Percentiles rank a stretch among this genome's conserved stretches.
These are phyloP conservation scores for Imbricaverruca yamaguchii DNA, from an alignment of 2,888 invertebrate genomes.

Conservation along the genomic window DNA sequence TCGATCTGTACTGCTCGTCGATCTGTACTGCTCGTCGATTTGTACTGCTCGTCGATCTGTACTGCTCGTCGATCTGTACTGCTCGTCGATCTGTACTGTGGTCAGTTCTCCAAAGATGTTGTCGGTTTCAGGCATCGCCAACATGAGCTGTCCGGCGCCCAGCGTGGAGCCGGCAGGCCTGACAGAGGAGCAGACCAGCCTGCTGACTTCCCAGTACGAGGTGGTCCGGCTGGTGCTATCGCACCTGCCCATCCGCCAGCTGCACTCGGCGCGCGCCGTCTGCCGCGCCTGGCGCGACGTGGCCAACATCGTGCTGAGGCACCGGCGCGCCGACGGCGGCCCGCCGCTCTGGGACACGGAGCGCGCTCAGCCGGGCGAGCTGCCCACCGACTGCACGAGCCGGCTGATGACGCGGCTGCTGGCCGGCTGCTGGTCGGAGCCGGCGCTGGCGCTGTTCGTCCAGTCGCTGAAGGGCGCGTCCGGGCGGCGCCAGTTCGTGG, in stretches of 20 bases:
- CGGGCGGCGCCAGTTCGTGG: not conserved
- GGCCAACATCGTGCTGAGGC: slow-evolving; percentile 55
- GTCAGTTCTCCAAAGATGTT: too few species aligned
- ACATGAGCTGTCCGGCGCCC: slow-evolving; percentile 25
- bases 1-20: too few species aligned
- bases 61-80: too few species aligned
- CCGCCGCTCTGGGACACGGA: slow-evolving; percentile 50
- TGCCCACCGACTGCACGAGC: not conserved
- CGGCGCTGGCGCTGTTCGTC: slow-evolving; percentile 1
- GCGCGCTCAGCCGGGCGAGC: slow-evolving; percentile 51
- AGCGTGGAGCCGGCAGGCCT: slow-evolving; percentile 4
- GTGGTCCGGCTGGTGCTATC: not conserved
- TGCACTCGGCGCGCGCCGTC: slow-evolving; percentile 67
- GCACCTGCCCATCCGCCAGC: slow-evolving; percentile 57
- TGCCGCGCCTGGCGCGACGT: slow-evolving; percentile 57
- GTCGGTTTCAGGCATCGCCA: too few species aligned
- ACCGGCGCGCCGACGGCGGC: slow-evolving; percentile 61
- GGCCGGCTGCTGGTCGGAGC: not conserved
- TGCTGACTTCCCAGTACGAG: not conserved
- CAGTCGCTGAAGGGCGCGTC: not conserved
- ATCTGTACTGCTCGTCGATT: too few species aligned
- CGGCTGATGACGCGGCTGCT: not conserved
- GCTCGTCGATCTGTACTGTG: too few species aligned
- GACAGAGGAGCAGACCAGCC: not conserved
- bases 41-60: too few species aligned